Evolutionary conservation across 2,113 vertebrate genomes (phyloP), one percentile per base, ranked within the genome.

Genomic region (Peromyscus maniculatus): DNA sequence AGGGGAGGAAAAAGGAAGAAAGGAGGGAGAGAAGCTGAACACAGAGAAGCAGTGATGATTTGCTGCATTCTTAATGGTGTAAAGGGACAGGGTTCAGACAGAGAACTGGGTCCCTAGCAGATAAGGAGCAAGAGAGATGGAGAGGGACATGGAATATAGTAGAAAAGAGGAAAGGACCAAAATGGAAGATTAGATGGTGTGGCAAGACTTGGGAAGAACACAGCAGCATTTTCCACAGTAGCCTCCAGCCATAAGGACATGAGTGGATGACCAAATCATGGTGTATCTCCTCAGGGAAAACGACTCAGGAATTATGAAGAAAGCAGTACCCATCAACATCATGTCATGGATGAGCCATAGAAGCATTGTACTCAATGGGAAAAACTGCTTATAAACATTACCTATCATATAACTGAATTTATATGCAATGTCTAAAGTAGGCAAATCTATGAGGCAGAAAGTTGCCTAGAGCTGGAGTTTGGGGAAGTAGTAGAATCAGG

Each of bases 71-170:
- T 19, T 84, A 7, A 33, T 66, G 17, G 24, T 66, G 26, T 39
- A 7, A 62, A n/a, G 39, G 28, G 43, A 43, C 75, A 33, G 13
- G 7, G 55, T 79, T 57, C 39, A 74, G 74, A 21, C 3, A 4
- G 11, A 86, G 15, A 39, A 87, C 31, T 22, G 4, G 57, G 43
- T 43, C 4, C n/a, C 5, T 39, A 31, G 69, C 2, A 64, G 74
- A 78, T 1, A 21, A 79, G 91, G 92, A 24, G 79, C 31, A 26
- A n/a, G 93, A 39, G 26, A 55, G 39, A 5, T 26, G 22, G 10
- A 16, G 28, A 39, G 5, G 16, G 39, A 1, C 8, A 7, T 1
- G 16, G 26, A 28, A 17, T 17, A 1, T 0, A 1, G 55, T n/a
- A 78, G 52, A 36, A 11, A 87, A 7, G 78, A 31, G 67, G 33